Percentiles rank a stretch among this genome's conserved stretches.
These are phyloP conservation scores for Tryphoninae sp. DNA, from an alignment of 2,888 invertebrate genomes.

Conservation along the genomic window DNA sequence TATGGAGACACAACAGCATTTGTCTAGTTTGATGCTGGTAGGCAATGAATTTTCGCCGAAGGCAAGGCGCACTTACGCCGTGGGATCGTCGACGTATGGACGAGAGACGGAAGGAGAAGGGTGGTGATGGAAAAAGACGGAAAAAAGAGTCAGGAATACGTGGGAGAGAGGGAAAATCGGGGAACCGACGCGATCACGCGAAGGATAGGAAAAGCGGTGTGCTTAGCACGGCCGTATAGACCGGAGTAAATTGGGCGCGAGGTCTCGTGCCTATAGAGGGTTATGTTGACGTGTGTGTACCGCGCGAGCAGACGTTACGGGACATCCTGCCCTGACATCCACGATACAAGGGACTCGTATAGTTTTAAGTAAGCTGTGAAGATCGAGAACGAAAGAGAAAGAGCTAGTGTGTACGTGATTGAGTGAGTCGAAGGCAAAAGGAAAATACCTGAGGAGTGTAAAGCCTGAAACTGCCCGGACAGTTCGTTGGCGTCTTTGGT, in stretches of 20 bases:
- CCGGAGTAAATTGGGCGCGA: constrained; percentile 65
- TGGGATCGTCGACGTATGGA: constrained; percentile 18
- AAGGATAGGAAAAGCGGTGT: constrained; percentile 60
- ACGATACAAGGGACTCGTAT: constrained; percentile 11
- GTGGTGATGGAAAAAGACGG: constrained; percentile 22
- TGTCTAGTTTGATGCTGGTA: not conserved
- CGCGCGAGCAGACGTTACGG: constrained; percentile 41
- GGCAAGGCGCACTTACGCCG: constrained; percentile 16
- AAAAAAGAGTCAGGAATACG: constrained; percentile 1
- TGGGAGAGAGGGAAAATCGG: constrained; percentile 43
- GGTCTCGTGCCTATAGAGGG: constrained; percentile 67
- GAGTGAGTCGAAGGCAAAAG: constrained; percentile 40
- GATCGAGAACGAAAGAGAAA: constrained; percentile 46
- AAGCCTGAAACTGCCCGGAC: constrained; percentile 31
- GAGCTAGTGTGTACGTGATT: constrained; percentile 48
- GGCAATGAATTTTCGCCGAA: constrained; percentile 36
- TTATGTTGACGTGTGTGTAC: constrained; percentile 68
- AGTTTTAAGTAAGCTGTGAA: not conserved
- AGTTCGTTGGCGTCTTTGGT: constrained; percentile 29
- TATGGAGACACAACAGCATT: constrained; percentile 1
- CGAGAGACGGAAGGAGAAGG: constrained; percentile 15
- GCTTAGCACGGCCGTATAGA: constrained; percentile 58
- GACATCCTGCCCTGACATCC: constrained; percentile 23
- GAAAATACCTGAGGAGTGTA: constrained; percentile 57
- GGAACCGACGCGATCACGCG: constrained; percentile 63